Evolutionary conservation across 2,797 vertebrate species (phyloP).

Genomic region (Pangasius larnaudii): DNA sequence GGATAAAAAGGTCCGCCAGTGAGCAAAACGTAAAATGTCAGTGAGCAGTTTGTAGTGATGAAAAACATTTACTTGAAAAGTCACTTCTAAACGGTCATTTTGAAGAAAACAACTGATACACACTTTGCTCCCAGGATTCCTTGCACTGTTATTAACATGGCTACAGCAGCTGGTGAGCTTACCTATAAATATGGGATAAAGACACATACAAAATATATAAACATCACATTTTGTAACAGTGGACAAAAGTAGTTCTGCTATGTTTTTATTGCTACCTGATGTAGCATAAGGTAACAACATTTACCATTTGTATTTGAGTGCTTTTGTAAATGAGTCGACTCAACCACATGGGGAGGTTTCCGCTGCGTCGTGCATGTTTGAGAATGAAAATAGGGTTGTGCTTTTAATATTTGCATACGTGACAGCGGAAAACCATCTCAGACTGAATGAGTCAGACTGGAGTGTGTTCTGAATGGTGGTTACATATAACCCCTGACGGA

Average conservation of each 20-base stretch:
- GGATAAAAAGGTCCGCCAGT: background rate
- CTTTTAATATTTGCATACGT: background rate
- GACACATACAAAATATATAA: background rate
- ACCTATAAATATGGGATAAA: background rate
- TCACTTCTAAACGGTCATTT: background rate
- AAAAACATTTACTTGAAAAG: background rate
- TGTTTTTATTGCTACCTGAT: background rate
- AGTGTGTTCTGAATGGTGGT: background rate
- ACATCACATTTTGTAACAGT: background rate
- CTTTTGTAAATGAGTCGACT: background rate
- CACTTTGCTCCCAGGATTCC: background rate
- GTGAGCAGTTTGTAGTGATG: background rate
- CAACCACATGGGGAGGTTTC: background rate
- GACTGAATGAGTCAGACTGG: background rate
- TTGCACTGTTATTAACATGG: background rate
- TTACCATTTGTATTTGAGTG: background rate
- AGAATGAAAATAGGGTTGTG: background rate
- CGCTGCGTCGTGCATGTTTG: background rate
- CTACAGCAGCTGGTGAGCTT: background rate
- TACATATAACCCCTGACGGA: background rate
- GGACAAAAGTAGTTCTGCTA: background rate
- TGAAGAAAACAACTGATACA: background rate
- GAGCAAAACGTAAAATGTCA: background rate
- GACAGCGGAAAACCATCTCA: background rate
- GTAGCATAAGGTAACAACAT: background rate